Evolutionary conservation across 2,888 invertebrate species (phyloP), one percentile per base, ranked within the genome.

Genomic region (Pristionchus japonicus): DNA sequence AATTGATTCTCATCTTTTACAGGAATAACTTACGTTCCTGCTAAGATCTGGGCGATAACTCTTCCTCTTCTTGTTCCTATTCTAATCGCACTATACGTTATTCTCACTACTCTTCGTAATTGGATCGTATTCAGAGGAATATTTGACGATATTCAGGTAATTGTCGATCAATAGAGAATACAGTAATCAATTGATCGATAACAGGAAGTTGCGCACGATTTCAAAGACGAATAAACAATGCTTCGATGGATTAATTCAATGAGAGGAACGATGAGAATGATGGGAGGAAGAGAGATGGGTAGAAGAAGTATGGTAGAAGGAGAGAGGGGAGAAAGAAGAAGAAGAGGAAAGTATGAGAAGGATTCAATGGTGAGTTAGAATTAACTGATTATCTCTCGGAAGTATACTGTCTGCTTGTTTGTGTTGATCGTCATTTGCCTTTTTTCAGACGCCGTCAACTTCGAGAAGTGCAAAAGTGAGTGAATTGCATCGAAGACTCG

Each of bases 11-110:
- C 31, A 27, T 27, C 13, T 15, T 31, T 84, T 90, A 34, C 88
- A 91, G 91, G 92, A 74, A 90, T 94, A 40, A 93, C 93, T 0
- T 94, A 93, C 90, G 90, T 94, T 40, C 94, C 94, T 27, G 89
- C 93, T 23, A 94, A 94, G 89, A 91, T 91, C 87, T 93, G 93
- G 93, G 93, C 93, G 1, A 90, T 93, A 23, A 90, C 88, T 40
- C 89, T 91, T 15, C 93, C 93, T 7, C 87, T 93, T 3, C 84
- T 91, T 20, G 52, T 93, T 34, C 90, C 90, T 13, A 74, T 90
- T 15, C 49, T 87, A 4, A 87, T 91, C 37, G 88, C 88, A 23
- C 40, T 90, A 52, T 93, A 90, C 91, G 90, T 93, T 31, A 40
- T 88, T 40, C 84, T 90, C 31, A 90, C 91, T 20, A 92, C 92